Conservation (phyloP, 2,113 vertebrate genomes). For the Tachysurus vachellii region DNA sequence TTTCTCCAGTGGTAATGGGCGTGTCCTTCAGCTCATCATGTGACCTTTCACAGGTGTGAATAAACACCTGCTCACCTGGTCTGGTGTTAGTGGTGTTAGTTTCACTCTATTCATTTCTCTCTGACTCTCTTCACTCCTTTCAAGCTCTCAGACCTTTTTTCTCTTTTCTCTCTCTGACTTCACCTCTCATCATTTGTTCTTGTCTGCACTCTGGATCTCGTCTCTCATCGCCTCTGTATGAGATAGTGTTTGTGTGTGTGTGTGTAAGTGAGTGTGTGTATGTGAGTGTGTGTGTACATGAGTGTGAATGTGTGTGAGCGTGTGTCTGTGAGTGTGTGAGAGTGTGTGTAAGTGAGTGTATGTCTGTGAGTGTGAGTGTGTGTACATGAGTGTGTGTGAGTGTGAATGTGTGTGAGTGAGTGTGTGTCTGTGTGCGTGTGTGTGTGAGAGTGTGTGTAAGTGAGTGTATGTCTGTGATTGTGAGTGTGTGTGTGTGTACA, state of each 20-base stretch:
- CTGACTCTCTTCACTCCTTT: conserved; percentile 4
- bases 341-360: no score
- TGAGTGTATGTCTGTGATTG: no score
- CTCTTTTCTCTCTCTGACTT: conserved; percentile 42
- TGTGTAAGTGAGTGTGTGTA: conserved; percentile 15
- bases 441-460: no score
- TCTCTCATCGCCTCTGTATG: neutral
- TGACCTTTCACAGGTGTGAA: conserved; percentile 10
- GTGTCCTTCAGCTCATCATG: conserved; percentile 3
- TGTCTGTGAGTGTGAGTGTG: no score
- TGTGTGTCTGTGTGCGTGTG: no score
- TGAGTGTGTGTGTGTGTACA: no score
- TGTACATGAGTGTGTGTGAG: no score
- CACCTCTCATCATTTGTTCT: conserved; percentile 24
- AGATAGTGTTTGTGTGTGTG: conserved; percentile 4
- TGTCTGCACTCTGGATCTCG: conserved; percentile 17
- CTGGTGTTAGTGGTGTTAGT: neutral
- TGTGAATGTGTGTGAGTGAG: no score
- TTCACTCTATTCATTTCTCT: neutral
- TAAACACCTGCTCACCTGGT: conserved; percentile 23
- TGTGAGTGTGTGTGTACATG: conserved; percentile 10
- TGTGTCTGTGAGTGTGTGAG: no score
- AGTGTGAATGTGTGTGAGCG: no score
- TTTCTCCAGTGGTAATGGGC: neutral
- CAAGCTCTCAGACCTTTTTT: conserved; percentile 4